Conservation (phyloP, 2,888 invertebrate species). For the Tenthredo mesomela region DNA sequence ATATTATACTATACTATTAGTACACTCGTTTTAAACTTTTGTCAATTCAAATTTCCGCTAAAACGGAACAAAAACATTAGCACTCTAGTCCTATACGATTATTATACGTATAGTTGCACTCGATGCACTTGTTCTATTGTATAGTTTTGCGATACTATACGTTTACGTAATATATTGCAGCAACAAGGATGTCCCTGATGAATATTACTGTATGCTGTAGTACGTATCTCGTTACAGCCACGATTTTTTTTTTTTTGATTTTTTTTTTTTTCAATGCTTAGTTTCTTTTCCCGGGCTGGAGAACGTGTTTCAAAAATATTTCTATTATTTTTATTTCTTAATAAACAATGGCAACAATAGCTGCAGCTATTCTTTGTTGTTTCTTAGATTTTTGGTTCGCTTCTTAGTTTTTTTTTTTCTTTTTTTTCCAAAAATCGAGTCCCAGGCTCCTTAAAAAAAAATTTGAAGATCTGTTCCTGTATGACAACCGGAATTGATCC, state of each 20-base stretch:
- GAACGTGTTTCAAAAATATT: not conserved
- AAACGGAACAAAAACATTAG: conserved; percentile 28
- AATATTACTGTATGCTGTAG: not conserved
- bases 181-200: conserved; percentile 33
- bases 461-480: not conserved
- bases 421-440: not conserved
- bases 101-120: conserved; percentile 26
- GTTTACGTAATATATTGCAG: conserved; percentile 42
- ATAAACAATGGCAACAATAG: conserved; percentile 25
- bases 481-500: conserved; percentile 26
- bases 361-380: conserved; percentile 19
- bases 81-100: conserved; percentile 16
- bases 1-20: not conserved
- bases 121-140: conserved; percentile 40
- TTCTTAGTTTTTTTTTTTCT: not conserved
- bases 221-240: not conserved
- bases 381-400: not conserved
- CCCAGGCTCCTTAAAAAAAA: conserved; percentile 28
- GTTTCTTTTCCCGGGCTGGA: not conserved
- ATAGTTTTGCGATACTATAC: conserved; percentile 39
- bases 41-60: not conserved
- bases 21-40: conserved; percentile 27
- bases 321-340: not conserved
- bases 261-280: too few species aligned
- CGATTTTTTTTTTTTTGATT: too few species aligned